phyloP scores from a whole-genome alignment of 1,140 invertebrate species.

The Physella acuta region DNA sequence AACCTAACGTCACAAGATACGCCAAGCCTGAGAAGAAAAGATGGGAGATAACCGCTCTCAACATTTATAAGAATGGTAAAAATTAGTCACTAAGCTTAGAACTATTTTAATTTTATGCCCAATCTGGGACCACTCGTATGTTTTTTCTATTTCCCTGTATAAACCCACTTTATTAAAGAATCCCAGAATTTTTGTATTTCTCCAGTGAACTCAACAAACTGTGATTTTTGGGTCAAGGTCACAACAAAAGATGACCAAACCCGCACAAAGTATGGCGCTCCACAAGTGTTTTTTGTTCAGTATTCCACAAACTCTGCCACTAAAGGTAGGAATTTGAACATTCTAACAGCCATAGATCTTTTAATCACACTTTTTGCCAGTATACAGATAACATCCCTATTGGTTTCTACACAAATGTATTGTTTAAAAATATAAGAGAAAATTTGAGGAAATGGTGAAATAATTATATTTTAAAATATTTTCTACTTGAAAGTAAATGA shows the following conservation, averaged over 20 bases:
- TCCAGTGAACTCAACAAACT: slow-evolving; percentile 23
- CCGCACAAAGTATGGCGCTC: slow-evolving; percentile 39
- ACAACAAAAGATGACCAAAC: slow-evolving; percentile 31
- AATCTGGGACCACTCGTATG: too few species aligned
- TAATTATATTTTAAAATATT: too few species aligned
- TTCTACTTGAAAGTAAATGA: too few species aligned
- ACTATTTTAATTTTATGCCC: slow-evolving; percentile 38
- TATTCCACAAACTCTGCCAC: slow-evolving; percentile 9
- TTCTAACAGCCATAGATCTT: too few species aligned
- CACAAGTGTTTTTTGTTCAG: slow-evolving; percentile 33
- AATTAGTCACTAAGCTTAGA: slow-evolving; percentile 1
- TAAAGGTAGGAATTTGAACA: slow-evolving; percentile 16
- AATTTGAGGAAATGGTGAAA: too few species aligned
- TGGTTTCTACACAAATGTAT: too few species aligned
- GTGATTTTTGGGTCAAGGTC: slow-evolving; percentile 40
- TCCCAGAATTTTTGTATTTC: too few species aligned
- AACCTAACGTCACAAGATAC: slow-evolving; percentile 42
- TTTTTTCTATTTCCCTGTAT: too few species aligned
- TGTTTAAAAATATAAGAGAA: too few species aligned
- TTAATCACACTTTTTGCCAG: too few species aligned
- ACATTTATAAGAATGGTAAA: slow-evolving; percentile 33
- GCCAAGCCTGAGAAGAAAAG: slow-evolving; percentile 40
- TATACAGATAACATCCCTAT: too few species aligned
- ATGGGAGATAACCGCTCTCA: slow-evolving; percentile 33
- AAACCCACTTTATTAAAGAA: too few species aligned